These are phyloP conservation scores for Castor canadensis DNA, from an alignment of 2,113 vertebrate genomes.

Conservation along the genomic window DNA sequence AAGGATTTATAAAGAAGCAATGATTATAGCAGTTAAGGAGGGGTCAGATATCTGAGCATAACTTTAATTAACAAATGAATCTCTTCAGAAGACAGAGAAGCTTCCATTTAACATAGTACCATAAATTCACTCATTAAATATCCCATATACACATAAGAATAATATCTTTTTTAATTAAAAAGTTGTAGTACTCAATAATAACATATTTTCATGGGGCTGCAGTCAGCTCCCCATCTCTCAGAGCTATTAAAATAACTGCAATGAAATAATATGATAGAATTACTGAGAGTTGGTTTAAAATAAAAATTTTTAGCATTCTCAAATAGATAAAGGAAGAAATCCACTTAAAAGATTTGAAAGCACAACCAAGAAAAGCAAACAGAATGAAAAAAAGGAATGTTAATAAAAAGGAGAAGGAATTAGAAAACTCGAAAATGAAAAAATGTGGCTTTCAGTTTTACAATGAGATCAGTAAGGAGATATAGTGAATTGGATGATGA, in stretches of 20 bases:
- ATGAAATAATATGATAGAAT: neutral
- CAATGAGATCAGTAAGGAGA: neutral
- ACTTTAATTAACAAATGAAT: neutral
- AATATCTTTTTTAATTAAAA: conserved; percentile 1
- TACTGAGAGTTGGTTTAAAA: neutral
- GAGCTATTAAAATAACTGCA: neutral
- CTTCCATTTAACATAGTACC: neutral
- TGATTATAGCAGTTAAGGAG: neutral
- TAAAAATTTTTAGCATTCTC: neutral
- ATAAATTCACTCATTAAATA: neutral
- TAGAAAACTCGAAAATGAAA: neutral
- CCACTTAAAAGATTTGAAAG: neutral
- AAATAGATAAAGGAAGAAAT: neutral
- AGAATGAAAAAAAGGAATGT: neutral
- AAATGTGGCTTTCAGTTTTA: neutral
- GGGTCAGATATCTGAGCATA: neutral
- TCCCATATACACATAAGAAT: neutral
- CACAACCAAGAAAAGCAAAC: neutral
- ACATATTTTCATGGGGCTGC: neutral
- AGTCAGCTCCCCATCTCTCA: neutral
- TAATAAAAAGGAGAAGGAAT: neutral
- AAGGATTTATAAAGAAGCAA: neutral
- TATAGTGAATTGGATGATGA: neutral
- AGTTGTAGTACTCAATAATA: neutral
- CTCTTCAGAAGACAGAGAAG: neutral